Evolutionary conservation across 2,888 invertebrate genomes (phyloP).

Genomic region (Cheiracanthium punctorium): DNA sequence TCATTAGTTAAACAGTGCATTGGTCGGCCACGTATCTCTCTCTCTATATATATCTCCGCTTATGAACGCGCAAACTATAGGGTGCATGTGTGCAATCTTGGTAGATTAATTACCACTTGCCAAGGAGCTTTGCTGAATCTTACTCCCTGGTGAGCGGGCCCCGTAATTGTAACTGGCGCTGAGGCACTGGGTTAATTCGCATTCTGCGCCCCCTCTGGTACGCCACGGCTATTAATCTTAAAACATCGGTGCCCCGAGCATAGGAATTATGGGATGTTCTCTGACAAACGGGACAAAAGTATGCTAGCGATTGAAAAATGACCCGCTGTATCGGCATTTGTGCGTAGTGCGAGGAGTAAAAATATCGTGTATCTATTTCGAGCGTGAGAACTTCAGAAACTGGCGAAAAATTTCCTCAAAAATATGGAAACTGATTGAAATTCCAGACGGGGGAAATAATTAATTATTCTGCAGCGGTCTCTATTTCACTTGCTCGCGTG

Average conservation of each 20-base stretch:
- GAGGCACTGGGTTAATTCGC: neutral
- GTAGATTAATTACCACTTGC: conserved; percentile 6
- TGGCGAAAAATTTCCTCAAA: too few relatives aligned
- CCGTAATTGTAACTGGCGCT: neutral
- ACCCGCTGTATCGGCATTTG: too few relatives aligned
- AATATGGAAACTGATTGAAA: too few relatives aligned
- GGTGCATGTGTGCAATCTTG: neutral
- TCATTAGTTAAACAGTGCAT: too few relatives aligned
- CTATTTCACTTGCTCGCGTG: too few relatives aligned
- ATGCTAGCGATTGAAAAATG: neutral
- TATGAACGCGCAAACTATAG: neutral
- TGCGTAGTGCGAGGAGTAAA: too few relatives aligned
- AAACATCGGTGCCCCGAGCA: neutral
- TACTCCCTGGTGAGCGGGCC: neutral
- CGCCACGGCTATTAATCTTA: conserved; percentile 4
- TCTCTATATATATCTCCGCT: neutral
- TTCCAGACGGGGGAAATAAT: too few relatives aligned
- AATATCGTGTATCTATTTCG: too few relatives aligned
- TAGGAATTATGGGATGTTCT: neutral
- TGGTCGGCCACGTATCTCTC: too few relatives aligned
- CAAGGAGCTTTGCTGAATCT: neutral
- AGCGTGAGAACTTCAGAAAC: too few relatives aligned
- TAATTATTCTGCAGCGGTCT: too few relatives aligned
- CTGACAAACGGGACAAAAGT: neutral
- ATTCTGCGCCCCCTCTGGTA: neutral